Evolutionary conservation across 2,113 vertebrate genomes (phyloP), one percentile per base, ranked within the genome.

Genomic region (Daphoenositta chrysoptera): DNA sequence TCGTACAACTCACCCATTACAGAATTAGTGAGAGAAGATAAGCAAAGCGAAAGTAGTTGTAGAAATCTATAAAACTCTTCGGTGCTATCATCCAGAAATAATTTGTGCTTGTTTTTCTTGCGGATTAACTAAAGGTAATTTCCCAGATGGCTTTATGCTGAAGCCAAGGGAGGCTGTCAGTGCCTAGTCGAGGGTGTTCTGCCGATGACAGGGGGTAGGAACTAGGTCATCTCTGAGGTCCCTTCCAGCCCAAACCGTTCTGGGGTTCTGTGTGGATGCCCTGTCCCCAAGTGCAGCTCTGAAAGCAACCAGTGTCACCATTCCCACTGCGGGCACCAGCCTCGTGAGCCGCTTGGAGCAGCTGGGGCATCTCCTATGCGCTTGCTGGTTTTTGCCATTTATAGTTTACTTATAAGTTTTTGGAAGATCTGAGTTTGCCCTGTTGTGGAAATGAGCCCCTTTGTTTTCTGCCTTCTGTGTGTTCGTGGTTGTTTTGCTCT

Each of bases 1-100:
- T 45, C 3, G 0, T 16, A 0, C 11, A 26, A 0, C 15, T 33
- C 20, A 0, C 0, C 10, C 6, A 0, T 5, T 45, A 2, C 0
- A 3, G 33, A 54, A 6, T 4, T 10, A 26, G 14, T 3, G 6
- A 10, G 5, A 7, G 4, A 11, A 53, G 30, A 7, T 9, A 17
- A 37, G 6, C 16, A 3, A 1, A 22, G 31, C 2, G 24, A 8
- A 45, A 39, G 4, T 1, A 30, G 4, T 2, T 22, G 13, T 2
- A 11, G 8, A 11, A 19, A 7, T 11, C 8, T 19, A 0, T 33
- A 10, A 28, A 24, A 4, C 7, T 4, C 2, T 7, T 44, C 1
- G 35, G 6, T 28, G 15, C 11, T 4, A 0, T 27, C 14, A 5
- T 3, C 19, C 18, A 4, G 58, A 30, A 65, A 14, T 2, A 1